Percentiles rank a stretch among this genome's conserved stretches.
phyloP scores from a whole-genome alignment of 2,888 invertebrate genomes.

The Eristalinus sepulchralis region DNA sequence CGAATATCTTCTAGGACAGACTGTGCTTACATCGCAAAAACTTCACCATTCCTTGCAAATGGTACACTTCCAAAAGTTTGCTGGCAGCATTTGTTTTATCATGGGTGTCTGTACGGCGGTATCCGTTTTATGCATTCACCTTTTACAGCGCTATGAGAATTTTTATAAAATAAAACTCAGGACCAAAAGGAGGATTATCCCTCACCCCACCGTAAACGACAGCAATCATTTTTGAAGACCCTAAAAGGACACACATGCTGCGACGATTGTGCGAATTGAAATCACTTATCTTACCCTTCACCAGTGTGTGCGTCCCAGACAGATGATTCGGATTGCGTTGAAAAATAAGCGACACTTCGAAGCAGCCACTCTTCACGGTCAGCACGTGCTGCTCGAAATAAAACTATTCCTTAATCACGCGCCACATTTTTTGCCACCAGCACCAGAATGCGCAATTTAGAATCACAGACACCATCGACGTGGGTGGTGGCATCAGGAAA shows the following conservation, averaged over 20 bases:
- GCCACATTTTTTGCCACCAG: background rate
- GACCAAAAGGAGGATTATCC: background rate
- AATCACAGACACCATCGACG: conserved; percentile 26
- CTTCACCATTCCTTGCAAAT: conserved; percentile 53
- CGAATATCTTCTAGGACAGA: conserved; percentile 3
- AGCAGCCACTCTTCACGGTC: background rate
- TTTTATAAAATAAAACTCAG: conserved; percentile 53
- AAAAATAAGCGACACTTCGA: background rate
- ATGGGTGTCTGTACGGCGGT: conserved; percentile 6
- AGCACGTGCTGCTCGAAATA: background rate
- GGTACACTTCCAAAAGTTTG: conserved; percentile 58
- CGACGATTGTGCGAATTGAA: background rate
- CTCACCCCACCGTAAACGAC: background rate
- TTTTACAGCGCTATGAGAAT: conserved; percentile 55
- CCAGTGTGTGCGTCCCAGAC: background rate
- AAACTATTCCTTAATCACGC: background rate
- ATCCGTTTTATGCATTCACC: conserved; percentile 52
- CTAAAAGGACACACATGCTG: background rate
- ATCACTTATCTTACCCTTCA: background rate
- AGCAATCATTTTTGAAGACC: background rate
- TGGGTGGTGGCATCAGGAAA: conserved; percentile 33
- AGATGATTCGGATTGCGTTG: background rate
- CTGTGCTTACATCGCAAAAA: conserved; percentile 11
- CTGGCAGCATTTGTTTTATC: conserved; percentile 36
- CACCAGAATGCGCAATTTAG: background rate